Evolutionary conservation across 37 sponge, comb jelly and placozoan genomes (phyloP).

Genomic region (Diacarnus erythraeanus): DNA sequence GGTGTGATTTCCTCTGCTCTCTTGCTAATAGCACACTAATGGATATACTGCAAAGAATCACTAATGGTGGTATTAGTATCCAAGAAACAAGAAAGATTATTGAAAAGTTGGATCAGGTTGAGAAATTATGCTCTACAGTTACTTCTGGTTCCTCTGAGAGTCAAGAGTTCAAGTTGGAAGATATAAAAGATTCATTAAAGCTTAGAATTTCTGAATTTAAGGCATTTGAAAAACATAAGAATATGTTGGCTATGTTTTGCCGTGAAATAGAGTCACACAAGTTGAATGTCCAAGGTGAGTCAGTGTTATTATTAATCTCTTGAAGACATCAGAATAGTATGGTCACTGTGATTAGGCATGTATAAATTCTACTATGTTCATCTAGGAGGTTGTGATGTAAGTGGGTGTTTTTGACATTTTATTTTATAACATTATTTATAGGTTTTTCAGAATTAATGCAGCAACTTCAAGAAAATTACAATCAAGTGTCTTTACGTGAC

Average conservation of each 20-base stretch:
- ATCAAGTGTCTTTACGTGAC: background rate
- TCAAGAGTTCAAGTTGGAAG: background rate
- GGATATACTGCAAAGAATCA: constrained; percentile 6
- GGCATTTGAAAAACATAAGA: background rate
- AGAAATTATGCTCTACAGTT: constrained; percentile 27
- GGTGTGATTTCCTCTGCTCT: constrained; percentile 15
- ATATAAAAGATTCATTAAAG: background rate
- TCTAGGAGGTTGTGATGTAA: too few species aligned
- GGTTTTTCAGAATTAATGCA: too few species aligned
- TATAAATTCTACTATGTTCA: too few species aligned
- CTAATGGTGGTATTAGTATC: constrained; percentile 17
- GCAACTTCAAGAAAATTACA: too few species aligned
- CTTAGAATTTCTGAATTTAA: background rate
- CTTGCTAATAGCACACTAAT: constrained; percentile 26
- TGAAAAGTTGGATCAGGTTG: constrained; percentile 17
- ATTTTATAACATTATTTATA: too few species aligned
- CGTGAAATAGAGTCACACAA: background rate
- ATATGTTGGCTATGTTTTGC: constrained; percentile 14
- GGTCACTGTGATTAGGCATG: too few species aligned
- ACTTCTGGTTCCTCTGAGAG: background rate
- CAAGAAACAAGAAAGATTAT: constrained; percentile 19
- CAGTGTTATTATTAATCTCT: too few species aligned
- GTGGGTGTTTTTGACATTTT: too few species aligned
- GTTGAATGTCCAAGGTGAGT: background rate
- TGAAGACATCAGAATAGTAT: too few species aligned